These are phyloP conservation scores for Bembecia ichneumoniformis DNA, from an alignment of 2,888 invertebrate genomes.

Conservation along the genomic window DNA sequence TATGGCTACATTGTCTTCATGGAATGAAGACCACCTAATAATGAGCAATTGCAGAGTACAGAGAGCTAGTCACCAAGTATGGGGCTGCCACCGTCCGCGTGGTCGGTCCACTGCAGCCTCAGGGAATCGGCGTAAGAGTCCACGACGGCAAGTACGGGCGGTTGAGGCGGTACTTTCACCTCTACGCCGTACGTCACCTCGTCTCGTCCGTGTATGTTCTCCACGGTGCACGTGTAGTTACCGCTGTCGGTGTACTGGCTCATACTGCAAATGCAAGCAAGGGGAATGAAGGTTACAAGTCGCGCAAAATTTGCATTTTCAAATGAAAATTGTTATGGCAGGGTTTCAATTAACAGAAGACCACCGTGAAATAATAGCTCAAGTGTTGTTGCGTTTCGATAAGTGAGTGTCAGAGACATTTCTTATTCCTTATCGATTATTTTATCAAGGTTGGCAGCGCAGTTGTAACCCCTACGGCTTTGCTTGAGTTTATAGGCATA, in stretches of 20 bases:
- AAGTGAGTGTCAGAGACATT: no score
- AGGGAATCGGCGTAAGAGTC: slow-evolving; percentile 88
- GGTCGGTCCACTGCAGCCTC: slow-evolving; percentile 85
- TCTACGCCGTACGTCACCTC: slow-evolving; percentile 84
- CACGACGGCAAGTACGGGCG: slow-evolving; percentile 85
- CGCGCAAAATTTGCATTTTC: no score
- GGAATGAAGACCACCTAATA: no score
- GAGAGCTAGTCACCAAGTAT: slow-evolving; percentile 63
- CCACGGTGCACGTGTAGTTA: slow-evolving; percentile 90
- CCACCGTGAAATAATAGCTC: no score
- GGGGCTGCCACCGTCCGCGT: slow-evolving; percentile 86
- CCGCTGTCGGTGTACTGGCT: slow-evolving; percentile 87
- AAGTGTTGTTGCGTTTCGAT: no score
- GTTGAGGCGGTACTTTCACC: slow-evolving; percentile 87
- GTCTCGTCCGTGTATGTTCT: slow-evolving; percentile 87
- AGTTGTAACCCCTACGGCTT: no score
- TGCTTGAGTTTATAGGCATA: no score
- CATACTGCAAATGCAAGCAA: slow-evolving; percentile 38
- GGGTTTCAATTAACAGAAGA: no score
- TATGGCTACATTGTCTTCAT: no score
- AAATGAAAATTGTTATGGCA: background rate
- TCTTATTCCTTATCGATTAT: no score
- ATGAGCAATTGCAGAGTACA: no score
- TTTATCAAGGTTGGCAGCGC: no score
- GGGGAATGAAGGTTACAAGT: background rate